Evolutionary conservation across 1,140 invertebrate genomes (phyloP), one percentile per base, ranked within the genome.

Genomic region (Ceratina australensis): DNA sequence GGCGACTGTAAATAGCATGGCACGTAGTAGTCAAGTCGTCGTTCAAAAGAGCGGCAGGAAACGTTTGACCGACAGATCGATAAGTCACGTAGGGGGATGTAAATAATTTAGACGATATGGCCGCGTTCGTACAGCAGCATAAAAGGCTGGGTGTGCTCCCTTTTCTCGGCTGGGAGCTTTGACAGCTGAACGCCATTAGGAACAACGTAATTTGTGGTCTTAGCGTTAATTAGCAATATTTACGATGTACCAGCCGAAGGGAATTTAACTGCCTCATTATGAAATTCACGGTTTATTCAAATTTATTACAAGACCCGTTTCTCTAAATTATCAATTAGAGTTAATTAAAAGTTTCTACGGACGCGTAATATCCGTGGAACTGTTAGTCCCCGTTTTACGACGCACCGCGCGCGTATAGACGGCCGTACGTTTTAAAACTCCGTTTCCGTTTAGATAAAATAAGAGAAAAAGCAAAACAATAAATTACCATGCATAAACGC

Each of bases 21-120:
- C 18, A 20, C 4, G 26, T 28, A 28, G 16, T 24, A 20, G 20
- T 26, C 50, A 15, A n/a, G 52, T 16, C 47, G 52, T 59, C 15
- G 26, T 49, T 75, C 42, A 28, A 59, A 68, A 66, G 26, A 28
- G 24, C 24, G 63, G 18, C 20, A 12, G 16, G 24, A 59, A 75
- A 49, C 54, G 26, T 67, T 56, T n/a, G 59, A 59, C 52, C 42
- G 24, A 15, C 64, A 28, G 52, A 66, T 75, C 33, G 73, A 75
- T 75, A 75, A 75, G 57, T 75, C 64, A 75, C 64, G 64, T 26
- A 16, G 22, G 42, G 16, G 42, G 64, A 56, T 49, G 66, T 75
- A 75, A 68, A 75, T 75, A 75, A 75, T 68, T 49, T 26, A 59
- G 67, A 71, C 49, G 50, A 72, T 56, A 63, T 56, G 28, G 56